Percentiles rank a stretch among this genome's conserved stretches.
phyloP scores from a whole-genome alignment of 2,113 vertebrate genomes.

The Phoxinus phoxinus region DNA sequence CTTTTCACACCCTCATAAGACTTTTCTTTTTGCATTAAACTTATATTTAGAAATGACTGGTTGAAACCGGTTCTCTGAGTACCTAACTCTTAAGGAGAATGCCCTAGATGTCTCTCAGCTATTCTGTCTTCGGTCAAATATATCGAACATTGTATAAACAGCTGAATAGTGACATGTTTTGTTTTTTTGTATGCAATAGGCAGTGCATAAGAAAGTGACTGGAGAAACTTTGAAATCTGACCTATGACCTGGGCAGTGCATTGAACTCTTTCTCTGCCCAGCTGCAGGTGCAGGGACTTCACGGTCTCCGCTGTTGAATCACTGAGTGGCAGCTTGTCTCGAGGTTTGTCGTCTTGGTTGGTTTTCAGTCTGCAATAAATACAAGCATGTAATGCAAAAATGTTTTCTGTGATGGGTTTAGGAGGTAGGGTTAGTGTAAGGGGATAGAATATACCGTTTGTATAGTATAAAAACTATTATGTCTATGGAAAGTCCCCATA shows the following conservation, averaged over 20 bases:
- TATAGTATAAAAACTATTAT: no score
- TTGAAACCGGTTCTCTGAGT: constrained; percentile 3
- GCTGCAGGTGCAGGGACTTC: constrained; percentile 81
- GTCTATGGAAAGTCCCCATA: no score
- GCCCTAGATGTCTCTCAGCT: not conserved
- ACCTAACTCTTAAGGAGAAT: not conserved
- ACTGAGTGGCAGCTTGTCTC: constrained; percentile 9
- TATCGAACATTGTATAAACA: not conserved
- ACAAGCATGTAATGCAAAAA: not conserved
- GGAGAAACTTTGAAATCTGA: constrained; percentile 57
- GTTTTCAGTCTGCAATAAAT: constrained; percentile 65
- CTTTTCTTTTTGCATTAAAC: not conserved
- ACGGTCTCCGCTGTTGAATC: constrained; percentile 69
- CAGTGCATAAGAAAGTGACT: not conserved
- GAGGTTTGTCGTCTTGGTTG: constrained; percentile 55
- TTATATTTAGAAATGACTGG: not conserved
- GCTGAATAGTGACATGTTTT: not conserved
- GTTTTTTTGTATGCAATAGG: not conserved
- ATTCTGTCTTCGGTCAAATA: not conserved
- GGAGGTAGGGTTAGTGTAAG: no score
- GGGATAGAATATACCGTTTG: no score
- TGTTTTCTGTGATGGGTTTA: no score
- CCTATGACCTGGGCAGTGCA: constrained; percentile 87
- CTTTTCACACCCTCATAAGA: not conserved
- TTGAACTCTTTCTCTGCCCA: constrained; percentile 81